A percentile compares a stretch with the other conserved stretches of the same genome.
Evolutionary conservation across 1,140 invertebrate species (phyloP).

Genomic region (Amphibalanus amphitrite): DNA sequence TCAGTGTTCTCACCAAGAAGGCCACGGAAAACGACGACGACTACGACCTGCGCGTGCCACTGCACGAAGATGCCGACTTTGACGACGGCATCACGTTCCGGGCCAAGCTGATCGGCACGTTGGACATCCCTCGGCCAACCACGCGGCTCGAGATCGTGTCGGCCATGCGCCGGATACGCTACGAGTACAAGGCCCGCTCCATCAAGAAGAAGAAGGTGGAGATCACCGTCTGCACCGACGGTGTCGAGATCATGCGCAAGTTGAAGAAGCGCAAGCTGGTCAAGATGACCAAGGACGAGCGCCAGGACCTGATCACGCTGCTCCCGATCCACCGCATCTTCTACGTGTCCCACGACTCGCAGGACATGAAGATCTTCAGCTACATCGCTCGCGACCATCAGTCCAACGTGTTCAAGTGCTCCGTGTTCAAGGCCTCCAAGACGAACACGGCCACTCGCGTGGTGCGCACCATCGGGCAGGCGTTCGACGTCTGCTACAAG

Average conservation of each 20-base stretch:
- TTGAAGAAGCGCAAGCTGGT: constrained; percentile 57
- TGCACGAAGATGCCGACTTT: background rate
- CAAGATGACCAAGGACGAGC: constrained; percentile 53
- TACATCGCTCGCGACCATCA: constrained; percentile 92
- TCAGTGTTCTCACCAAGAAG: no score
- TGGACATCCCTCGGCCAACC: constrained; percentile 87
- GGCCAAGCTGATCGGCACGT: constrained; percentile 52
- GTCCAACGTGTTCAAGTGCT: constrained; percentile 92
- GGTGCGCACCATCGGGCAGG: constrained; percentile 91
- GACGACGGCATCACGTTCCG: background rate
- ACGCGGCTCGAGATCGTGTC: constrained; percentile 94
- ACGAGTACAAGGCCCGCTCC: constrained; percentile 93
- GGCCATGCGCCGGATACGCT: constrained; percentile 94
- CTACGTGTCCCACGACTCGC: constrained; percentile 98
- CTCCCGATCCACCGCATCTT: constrained; percentile 98
- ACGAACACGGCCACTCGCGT: constrained; percentile 78
- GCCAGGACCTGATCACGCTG: constrained; percentile 59
- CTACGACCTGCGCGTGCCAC: background rate
- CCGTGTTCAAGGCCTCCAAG: constrained; percentile 96
- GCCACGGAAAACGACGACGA: background rate
- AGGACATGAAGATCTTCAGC: constrained; percentile 97
- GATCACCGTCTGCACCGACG: constrained; percentile 83
- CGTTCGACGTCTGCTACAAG: constrained; percentile 97
- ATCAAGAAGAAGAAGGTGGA: constrained; percentile 96
- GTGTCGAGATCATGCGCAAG: constrained; percentile 66